These are phyloP conservation scores for Notamacropus eugenii DNA, from an alignment of 2,797 vertebrate genomes.

Conservation along the genomic window DNA sequence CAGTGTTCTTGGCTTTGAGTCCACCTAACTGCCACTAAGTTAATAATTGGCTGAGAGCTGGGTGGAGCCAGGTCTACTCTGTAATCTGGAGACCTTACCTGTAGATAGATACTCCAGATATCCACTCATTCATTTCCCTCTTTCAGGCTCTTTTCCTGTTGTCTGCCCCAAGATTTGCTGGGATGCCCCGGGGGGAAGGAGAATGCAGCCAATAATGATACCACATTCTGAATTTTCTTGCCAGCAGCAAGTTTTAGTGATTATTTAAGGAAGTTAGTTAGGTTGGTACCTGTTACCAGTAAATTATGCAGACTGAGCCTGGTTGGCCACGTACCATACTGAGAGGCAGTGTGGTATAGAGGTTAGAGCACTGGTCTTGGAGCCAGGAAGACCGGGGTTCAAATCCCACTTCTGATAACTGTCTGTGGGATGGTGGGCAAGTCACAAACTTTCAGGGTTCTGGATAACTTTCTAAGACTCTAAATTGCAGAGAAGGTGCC, in stretches of 20 bases:
- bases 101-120: background rate
- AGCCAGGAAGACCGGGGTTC: background rate
- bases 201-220: background rate
- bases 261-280: background rate
- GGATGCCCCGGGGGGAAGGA: background rate
- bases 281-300: background rate
- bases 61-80: background rate
- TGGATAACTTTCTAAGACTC: background rate
- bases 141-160: background rate
- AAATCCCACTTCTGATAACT: background rate
- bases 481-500: background rate
- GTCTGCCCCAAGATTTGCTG: background rate
- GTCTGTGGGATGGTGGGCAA: no score
- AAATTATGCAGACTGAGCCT: background rate
- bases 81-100: background rate
- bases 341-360: background rate
- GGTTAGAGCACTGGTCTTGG: background rate
- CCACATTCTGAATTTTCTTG: background rate
- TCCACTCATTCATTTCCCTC: background rate
- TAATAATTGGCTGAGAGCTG: background rate
- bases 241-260: background rate
- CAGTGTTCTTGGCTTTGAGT: background rate
- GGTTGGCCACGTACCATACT: background rate
- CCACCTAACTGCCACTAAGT: background rate
- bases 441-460: background rate